These are phyloP conservation scores for Drosophila nebulosa DNA, from an alignment of 1,140 invertebrate genomes.

Conservation along the genomic window DNA sequence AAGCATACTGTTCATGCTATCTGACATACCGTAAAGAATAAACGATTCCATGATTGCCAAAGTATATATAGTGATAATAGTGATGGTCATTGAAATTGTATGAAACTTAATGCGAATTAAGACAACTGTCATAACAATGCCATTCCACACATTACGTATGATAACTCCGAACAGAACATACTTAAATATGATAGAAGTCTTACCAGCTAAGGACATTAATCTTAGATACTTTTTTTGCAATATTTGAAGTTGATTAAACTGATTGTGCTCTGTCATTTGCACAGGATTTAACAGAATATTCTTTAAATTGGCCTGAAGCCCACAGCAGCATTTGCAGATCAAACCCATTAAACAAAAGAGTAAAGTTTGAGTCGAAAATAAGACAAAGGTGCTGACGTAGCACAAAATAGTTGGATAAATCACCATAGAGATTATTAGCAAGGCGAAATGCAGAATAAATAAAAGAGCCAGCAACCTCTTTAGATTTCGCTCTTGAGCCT, in stretches of 20 bases:
- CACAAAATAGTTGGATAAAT: background rate
- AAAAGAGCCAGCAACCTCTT: background rate
- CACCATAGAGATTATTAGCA: background rate
- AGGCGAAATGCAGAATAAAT: background rate
- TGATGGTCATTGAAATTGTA: too few species aligned
- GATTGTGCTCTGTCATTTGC: background rate
- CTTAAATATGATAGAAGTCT: background rate
- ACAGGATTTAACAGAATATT: background rate
- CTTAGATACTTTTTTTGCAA: background rate
- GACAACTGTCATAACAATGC: background rate
- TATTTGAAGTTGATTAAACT: background rate
- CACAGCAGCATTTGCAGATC: background rate
- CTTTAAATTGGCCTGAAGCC: background rate
- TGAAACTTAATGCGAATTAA: background rate
- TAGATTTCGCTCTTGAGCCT: background rate
- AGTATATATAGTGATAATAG: background rate
- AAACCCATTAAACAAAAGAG: background rate
- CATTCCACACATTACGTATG: background rate
- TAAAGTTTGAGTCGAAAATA: background rate
- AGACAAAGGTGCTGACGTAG: background rate
- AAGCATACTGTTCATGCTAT: background rate
- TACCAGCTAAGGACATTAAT: background rate
- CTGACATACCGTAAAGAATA: background rate
- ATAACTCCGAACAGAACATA: background rate
- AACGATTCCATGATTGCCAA: background rate